phyloP scores from a whole-genome alignment of 1,140 invertebrate genomes.

The Sminthurinus signatus region DNA sequence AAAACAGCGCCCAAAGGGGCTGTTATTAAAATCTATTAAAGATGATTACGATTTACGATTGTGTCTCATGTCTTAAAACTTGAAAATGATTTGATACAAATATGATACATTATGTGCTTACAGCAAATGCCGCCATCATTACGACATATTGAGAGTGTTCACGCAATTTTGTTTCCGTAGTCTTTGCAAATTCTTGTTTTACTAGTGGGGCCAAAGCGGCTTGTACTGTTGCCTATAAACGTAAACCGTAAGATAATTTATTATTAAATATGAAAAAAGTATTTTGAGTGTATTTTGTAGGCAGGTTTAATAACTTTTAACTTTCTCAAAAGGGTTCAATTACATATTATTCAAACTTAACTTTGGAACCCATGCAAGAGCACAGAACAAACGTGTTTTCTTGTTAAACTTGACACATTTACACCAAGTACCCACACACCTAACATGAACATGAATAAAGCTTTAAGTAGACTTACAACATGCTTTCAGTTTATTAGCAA shows the following conservation, averaged over 20 bases:
- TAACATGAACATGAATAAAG: too few species aligned
- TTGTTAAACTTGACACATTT: conserved; percentile 3
- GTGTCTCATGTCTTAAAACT: too few species aligned
- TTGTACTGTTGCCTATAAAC: not conserved
- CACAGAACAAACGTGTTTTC: conserved; percentile 29
- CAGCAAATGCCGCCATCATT: conserved; percentile 1
- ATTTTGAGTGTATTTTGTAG: not conserved
- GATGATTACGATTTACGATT: too few species aligned
- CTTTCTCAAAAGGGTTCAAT: too few species aligned
- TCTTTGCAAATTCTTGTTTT: not conserved
- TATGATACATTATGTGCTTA: too few species aligned
- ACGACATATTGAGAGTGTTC: not conserved
- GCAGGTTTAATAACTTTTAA: conserved; percentile 30
- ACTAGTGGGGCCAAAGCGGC: conserved; percentile 17
- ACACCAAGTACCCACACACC: too few species aligned
- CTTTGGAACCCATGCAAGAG: conserved; percentile 34
- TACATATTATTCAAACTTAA: too few species aligned
- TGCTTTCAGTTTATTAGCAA: too few species aligned
- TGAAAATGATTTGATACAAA: too few species aligned
- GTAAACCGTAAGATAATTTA: not conserved
- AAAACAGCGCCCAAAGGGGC: conserved; percentile 13
- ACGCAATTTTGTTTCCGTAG: not conserved
- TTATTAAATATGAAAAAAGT: not conserved
- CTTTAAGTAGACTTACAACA: too few species aligned
- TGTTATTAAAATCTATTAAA: conserved; percentile 17